phyloP scores from a whole-genome alignment of 2,888 invertebrate genomes.

The Helicoverpa assulta region DNA sequence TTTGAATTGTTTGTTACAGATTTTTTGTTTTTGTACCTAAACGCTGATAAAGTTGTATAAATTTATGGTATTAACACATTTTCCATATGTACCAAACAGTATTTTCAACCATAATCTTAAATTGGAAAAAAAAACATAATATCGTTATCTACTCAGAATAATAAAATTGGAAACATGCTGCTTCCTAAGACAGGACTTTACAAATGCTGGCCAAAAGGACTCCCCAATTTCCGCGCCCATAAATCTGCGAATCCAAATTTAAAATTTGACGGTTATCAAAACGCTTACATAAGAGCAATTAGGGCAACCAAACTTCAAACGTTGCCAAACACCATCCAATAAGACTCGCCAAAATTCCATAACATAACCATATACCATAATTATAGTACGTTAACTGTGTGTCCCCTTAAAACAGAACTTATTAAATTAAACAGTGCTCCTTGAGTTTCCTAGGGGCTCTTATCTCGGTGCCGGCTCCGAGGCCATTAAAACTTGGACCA shows the following conservation, averaged over 20 bases:
- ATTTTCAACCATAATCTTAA: no score
- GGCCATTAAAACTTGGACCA: constrained; percentile 78
- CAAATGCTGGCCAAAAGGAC: neutral
- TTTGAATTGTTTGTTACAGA: constrained; percentile 3
- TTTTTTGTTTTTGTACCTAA: neutral
- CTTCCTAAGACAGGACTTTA: neutral
- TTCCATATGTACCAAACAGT: no score
- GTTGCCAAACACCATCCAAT: constrained; percentile 9
- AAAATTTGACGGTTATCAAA: constrained; percentile 15
- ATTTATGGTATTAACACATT: neutral
- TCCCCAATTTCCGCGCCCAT: constrained; percentile 13
- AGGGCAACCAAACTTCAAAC: constrained; percentile 17
- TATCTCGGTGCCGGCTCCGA: constrained; percentile 68
- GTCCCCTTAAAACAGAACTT: constrained; percentile 68
- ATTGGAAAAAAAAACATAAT: no score
- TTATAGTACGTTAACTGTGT: constrained; percentile 52
- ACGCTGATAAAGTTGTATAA: neutral
- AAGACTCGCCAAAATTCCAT: constrained; percentile 28
- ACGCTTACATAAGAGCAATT: neutral
- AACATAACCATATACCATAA: constrained; percentile 37
- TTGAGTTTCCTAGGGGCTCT: constrained; percentile 71
- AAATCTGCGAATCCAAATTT: constrained; percentile 1
- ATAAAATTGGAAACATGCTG: no score
- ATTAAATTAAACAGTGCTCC: constrained; percentile 74
- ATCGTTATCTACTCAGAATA: no score